Evolutionary conservation across 2,797 vertebrate species (phyloP), one percentile per base, ranked within the genome.

Genomic region (Enteromius viviparus): DNA sequence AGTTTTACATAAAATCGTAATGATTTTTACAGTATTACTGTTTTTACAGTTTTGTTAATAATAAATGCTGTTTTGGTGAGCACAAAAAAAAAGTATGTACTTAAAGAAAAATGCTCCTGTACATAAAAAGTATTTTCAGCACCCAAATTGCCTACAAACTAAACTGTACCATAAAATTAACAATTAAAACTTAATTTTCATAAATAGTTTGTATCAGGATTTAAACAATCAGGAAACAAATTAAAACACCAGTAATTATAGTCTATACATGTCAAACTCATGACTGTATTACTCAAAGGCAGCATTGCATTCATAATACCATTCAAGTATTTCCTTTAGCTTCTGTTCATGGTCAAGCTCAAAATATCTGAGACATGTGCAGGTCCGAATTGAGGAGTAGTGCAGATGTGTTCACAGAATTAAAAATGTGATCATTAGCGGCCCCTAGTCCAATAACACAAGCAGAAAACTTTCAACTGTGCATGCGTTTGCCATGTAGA

Each of bases 381-480:
- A 29, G 32, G 26, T 21, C 9, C 5, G 12, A 45, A 65, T 17
- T 49, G 42, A 42, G 47, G 12, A 32, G 29, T 8, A 40, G n/a
- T 11, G 55, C 1, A 26, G 23, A 26, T 26, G 58, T 26, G n/a
- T 26, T 60, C 58, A 26, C 58, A 26, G 10, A 60, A 26, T 60
- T 26, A 60, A 60, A 60, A 11, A 60, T 60, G 2, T 11, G n/a
- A 58, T 60, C 23, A 26, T 23, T 60, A 5, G 5, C 15, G 19
- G 21, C 23, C 29, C 29, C 4, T 5, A 5, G 29, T 23, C 29
- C 23, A 8, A 68, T 66, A 10, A 37, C 12, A 55, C 12, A 66
- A 58, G 72, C 81, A 76, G 62, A 82, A 82, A 68, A 15, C 71
- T 10, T 82, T 76, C 62, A 68, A 11, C n/a, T 55, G 49, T 45